Evolutionary conservation across 2,113 vertebrate species (phyloP).

Genomic region (Nansenia antarctica): DNA sequence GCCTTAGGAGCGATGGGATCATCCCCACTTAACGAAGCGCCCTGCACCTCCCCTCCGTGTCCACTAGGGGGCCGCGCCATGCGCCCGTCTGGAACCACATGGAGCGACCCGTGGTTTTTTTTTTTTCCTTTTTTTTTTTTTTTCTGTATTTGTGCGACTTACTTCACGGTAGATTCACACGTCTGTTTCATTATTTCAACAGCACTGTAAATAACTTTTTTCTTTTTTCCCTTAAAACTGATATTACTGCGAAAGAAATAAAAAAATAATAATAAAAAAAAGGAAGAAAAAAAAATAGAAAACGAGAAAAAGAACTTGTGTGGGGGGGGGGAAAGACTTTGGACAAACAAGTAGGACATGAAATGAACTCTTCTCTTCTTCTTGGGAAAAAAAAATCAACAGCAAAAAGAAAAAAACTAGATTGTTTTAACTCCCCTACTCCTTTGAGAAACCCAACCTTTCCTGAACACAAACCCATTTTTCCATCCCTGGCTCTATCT

Average conservation of each 20-base stretch:
- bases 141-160: slow-evolving; percentile 94
- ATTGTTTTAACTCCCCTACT: slow-evolving; percentile 81
- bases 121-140: slow-evolving; percentile 56
- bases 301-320: slow-evolving; percentile 69
- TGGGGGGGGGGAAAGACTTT: slow-evolving; percentile 78
- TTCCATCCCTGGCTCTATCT: slow-evolving; percentile 30
- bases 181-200: slow-evolving; percentile 98
- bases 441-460: slow-evolving; percentile 17
- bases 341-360: slow-evolving; percentile 81
- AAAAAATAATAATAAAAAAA: slow-evolving; percentile 72
- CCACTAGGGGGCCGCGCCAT: slow-evolving; percentile 55
- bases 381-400: slow-evolving; percentile 70
- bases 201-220: slow-evolving; percentile 98
- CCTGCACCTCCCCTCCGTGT: slow-evolving; percentile 75
- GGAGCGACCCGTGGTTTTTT: slow-evolving; percentile 76
- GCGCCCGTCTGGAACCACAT: slow-evolving; percentile 85
- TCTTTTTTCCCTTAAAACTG: slow-evolving; percentile 65
- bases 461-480: slow-evolving; percentile 6
- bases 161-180: slow-evolving; percentile 97
- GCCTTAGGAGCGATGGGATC: slow-evolving; percentile 94
- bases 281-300: slow-evolving; percentile 61
- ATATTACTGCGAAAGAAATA: slow-evolving; percentile 78
- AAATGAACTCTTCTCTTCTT: slow-evolving; percentile 86
- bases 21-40: slow-evolving; percentile 93
- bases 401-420: slow-evolving; percentile 28